Evolutionary conservation across 2,888 invertebrate genomes (phyloP).

Genomic region (Cephus sareptanus): DNA sequence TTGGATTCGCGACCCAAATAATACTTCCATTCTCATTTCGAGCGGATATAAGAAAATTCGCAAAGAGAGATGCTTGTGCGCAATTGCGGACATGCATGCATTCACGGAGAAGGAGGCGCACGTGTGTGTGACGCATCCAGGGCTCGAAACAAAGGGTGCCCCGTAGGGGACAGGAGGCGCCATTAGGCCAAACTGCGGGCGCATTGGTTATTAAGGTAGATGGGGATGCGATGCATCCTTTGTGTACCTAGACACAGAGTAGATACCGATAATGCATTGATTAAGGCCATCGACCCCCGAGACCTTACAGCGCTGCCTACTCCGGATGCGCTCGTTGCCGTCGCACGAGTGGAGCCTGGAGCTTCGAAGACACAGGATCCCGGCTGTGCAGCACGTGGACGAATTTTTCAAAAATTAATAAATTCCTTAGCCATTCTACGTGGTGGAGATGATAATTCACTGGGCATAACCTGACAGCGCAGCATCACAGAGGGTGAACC

Average conservation of each 20-base stretch:
- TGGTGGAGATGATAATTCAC: neutral
- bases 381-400: neutral
- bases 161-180: neutral
- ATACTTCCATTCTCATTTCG: neutral
- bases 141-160: neutral
- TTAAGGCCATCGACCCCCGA: conserved; percentile 17
- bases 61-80: too few relatives aligned
- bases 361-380: too few relatives aligned
- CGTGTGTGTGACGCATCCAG: neutral
- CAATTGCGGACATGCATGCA: too few relatives aligned
- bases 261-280: conserved; percentile 31
- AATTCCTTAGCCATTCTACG: too few relatives aligned
- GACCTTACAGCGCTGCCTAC: too few relatives aligned
- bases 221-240: neutral
- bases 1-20: neutral
- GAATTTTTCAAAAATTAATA: neutral
- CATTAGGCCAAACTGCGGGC: neutral
- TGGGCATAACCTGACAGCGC: too few relatives aligned
- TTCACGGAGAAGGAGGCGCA: too few relatives aligned
- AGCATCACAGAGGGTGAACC: neutral
- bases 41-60: too few relatives aligned
- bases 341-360: neutral
- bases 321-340: neutral
- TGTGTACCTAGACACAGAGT: neutral
- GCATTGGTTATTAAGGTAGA: neutral